A percentile compares a stretch with the other conserved stretches of the same genome.
These are phyloP conservation scores for Apotomis turbidana DNA, from an alignment of 2,888 invertebrate species.

Conservation along the genomic window DNA sequence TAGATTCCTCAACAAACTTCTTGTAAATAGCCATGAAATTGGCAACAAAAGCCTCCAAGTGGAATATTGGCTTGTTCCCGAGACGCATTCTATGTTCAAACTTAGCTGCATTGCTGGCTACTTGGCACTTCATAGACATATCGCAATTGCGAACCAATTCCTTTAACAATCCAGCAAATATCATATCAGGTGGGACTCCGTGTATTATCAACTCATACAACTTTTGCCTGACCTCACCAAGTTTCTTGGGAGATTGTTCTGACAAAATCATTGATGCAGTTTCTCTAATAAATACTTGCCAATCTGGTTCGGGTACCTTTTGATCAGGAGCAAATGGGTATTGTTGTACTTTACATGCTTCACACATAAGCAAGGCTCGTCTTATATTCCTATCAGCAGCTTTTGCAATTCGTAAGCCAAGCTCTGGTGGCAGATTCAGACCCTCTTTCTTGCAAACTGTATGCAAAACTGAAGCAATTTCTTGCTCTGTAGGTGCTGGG, in stretches of 20 bases:
- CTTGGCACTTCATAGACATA: constrained; percentile 92
- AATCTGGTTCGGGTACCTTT: constrained; percentile 94
- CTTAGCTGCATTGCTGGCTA: constrained; percentile 92
- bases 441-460: constrained; percentile 92
- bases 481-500: constrained; percentile 91
- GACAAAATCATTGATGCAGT: constrained; percentile 93
- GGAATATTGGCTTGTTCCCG: constrained; percentile 97
- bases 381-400: constrained; percentile 94
- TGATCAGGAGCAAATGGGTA: constrained; percentile 93
- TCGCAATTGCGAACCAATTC: constrained; percentile 96
- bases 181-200: constrained; percentile 96
- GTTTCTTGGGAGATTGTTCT: constrained; percentile 93
- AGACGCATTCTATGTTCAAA: constrained; percentile 96
- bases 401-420: constrained; percentile 90
- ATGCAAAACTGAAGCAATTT: constrained; percentile 88
- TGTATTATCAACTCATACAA: constrained; percentile 97
- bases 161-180: constrained; percentile 93
- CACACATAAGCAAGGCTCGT: constrained; percentile 95
- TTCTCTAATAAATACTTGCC: constrained; percentile 94
- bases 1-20: constrained; percentile 90
- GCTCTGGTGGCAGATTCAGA: constrained; percentile 88
- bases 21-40: constrained; percentile 98
- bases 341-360: constrained; percentile 96
- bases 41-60: constrained; percentile 98
- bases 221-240: constrained; percentile 93